Base-by-base conservation (phyloP, 2,113 vertebrate species). In the Trematomus loennbergii region DNA sequence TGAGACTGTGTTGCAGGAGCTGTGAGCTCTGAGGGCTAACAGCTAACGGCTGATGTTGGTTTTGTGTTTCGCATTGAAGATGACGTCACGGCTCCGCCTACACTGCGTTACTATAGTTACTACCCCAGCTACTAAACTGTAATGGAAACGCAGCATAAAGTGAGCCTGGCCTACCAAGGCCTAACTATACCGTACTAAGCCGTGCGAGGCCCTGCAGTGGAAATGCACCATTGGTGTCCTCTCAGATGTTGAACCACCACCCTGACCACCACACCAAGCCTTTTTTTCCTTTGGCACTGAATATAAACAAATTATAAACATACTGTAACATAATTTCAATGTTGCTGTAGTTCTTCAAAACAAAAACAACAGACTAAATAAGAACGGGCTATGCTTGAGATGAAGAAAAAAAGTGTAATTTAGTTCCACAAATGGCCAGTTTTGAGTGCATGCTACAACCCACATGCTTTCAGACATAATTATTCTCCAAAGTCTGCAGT, bases 391-490 rank as follows among this genome's bases (percentile, higher is more conserved):
- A 62, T 45, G 43, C 29, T 82, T 61, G 57, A 71, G 77, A 75
- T 64, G 22, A 64, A 74, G 12, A 59, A 48, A 77, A 77, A 62
- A 70, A 67, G 58, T 73, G 33, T 36, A 79, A 50, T 84, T 81
- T 73, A 22, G 15, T 55, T 53, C 15, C 74, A 82, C 5, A 70
- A 70, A 82, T 0, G 75, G 62, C 5, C 72, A 57, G 22, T 72
- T 82, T 48, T 68, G 25, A 53, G 62, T 40, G 53, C 61, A 45
- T n/a, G 43, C 60, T 62, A 58, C 17, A 3, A 52, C 57, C 75
- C 82, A 62, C 63, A 84, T 85, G 52, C 74, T 69, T 73, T 46
- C 49, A 67, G 65, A 62, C 58, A 52, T 85, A 81, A 88, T 86
- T 77, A 81, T 82, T 83, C 77, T 81, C 48, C 18, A 13, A 49